A percentile compares a stretch with the other conserved stretches of the same genome.
These are phyloP conservation scores for Oophaga pumilio DNA, from an alignment of 2,113 vertebrate genomes.

Conservation along the genomic window DNA sequence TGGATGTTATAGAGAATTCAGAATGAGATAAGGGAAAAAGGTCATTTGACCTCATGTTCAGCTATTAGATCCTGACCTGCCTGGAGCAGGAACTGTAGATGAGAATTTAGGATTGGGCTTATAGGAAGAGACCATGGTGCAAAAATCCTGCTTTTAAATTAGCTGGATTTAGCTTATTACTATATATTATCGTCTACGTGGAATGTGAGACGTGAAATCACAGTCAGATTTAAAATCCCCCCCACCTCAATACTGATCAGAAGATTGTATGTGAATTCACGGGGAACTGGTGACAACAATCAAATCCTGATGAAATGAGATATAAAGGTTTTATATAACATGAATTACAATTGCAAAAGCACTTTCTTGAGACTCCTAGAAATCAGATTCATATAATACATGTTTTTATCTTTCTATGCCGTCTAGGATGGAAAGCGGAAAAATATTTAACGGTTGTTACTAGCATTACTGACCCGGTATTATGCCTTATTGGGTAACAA, in stretches of 20 bases:
- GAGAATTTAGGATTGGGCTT: neutral
- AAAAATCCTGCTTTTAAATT: neutral
- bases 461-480: neutral
- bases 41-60: constrained; percentile 5
- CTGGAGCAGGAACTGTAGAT: neutral
- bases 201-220: neutral
- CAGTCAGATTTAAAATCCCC: no score
- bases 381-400: no score
- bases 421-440: neutral
- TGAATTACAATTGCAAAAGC: no score
- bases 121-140: neutral
- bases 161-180: neutral
- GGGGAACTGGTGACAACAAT: no score
- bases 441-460: neutral
- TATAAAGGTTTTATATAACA: no score
- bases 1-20: neutral
- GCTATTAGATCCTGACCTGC: constrained; percentile 2
- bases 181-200: neutral
- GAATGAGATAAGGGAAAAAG: constrained; percentile 9
- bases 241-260: neutral
- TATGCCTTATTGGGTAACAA: neutral
- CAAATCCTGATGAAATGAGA: neutral
- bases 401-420: no score
- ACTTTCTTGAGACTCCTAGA: neutral
- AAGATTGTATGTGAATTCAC: neutral